Conservation (phyloP, 2,113 vertebrate species). For the Gymnogyps californianus region DNA sequence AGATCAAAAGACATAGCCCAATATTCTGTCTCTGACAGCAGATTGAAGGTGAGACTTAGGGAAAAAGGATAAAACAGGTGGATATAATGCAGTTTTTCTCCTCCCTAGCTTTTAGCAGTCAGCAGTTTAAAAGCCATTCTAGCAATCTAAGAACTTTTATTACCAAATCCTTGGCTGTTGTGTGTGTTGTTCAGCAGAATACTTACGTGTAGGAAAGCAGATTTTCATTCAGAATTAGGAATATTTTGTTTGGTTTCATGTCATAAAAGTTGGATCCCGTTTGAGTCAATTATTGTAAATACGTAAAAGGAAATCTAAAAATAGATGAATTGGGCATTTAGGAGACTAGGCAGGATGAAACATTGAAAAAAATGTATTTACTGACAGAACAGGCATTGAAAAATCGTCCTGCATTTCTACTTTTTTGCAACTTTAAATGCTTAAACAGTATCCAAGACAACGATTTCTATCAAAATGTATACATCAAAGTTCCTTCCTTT, state of each 20-base stretch:
- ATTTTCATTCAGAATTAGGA: not conserved
- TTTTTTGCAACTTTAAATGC: not conserved
- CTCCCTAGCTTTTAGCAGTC: not conserved
- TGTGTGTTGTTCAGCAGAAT: not conserved
- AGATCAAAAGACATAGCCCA: not conserved
- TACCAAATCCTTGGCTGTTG: not conserved
- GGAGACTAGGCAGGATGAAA: not conserved
- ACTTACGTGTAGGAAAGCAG: not conserved
- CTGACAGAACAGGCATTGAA: not conserved
- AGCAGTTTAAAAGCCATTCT: not conserved
- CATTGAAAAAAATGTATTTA: not conserved
- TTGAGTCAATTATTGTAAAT: not conserved
- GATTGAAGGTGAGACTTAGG: not conserved
- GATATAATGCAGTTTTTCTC: not conserved
- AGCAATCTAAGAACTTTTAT: not conserved
- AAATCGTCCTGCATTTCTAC: not conserved
- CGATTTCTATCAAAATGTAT: not conserved
- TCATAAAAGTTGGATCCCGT: not conserved
- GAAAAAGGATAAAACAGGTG: not conserved
- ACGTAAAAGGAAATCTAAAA: not conserved
- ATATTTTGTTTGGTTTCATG: not conserved
- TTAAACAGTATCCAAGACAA: not conserved
- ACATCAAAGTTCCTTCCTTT: not conserved
- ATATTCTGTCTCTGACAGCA: not conserved
- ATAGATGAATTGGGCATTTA: not conserved